Evolutionary conservation across 2,113 vertebrate genomes (phyloP), one percentile per base, ranked within the genome.

Genomic region (Spea bombifrons): DNA sequence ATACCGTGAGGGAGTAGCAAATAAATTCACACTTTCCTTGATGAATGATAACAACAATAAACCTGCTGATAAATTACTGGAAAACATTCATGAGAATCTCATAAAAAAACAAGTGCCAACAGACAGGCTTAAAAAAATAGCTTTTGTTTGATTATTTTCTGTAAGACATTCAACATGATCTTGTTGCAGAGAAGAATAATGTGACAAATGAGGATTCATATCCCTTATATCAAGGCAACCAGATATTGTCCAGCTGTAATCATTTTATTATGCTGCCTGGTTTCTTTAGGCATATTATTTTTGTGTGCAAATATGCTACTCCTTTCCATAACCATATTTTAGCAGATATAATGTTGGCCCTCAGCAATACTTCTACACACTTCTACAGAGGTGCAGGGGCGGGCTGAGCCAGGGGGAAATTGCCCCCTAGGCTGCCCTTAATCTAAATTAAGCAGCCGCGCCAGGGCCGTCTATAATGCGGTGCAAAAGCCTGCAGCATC

Each of bases 201-300:
- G 57, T 61, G 57, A 61, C 57, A 61, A 61, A 61, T 61, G 57
- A 61, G 57, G 8, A 61, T 61, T 61, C 57, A 61, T 61, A 61
- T 5, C 57, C 57, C 57, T 61, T 61, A 61, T 61, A n/a, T 61
- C 57, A 61, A 13, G 57, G 57, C 57, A 15, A 61, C 57, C 13
- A 61, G 57, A 61, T 5, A 61, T 61, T 5, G 8, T 61, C 4
- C 57, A 13, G 57, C 57, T 5, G 57, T 61, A 61, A 61, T 61
- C 57, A 61, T 61, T 61, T 61, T 61, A 61, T 61, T 61, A 5
- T 61, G 57, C 57, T 61, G 57, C 15, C 9, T 13, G 15, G 15
- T 61, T 13, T n/a, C 15, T 13, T 61, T 61, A 61, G 1, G 15
- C 57, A 10, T 61, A 61, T 15, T 61, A 61, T 13, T 61, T n/a